Evolutionary conservation across 2,113 vertebrate species (phyloP), one percentile per base, ranked within the genome.

Genomic region (Malurus melanocephalus): DNA sequence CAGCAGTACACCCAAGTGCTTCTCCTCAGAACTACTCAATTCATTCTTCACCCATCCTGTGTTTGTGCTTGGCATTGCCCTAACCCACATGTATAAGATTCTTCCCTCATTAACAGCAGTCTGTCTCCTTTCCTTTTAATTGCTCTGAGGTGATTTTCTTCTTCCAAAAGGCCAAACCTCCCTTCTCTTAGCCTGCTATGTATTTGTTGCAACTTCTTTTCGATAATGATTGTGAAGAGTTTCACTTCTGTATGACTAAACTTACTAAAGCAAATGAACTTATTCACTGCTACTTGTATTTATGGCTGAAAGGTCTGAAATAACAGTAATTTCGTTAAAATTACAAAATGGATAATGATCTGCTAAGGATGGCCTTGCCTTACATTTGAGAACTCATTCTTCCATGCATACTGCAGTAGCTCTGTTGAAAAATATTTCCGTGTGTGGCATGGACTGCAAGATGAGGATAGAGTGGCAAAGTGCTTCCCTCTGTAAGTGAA

Each of bases 381-480:
- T 66, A 53, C 7, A 30, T 33, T 89, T 78, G 38, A 57, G 46
- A 84, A 23, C 23, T 42, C 3, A 3, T 80, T 68, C 45, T 79
- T 17, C 16, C 10, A 13, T 48, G 28, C 9, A 23, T 74, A 10
- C 38, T 78, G 4, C 57, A 20, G 21, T 84, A 61, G 13, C 18
- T 87, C 30, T 66, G 19, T 40, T 56, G 52, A 69, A 78, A 56
- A 61, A 18, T 26, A 61, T 57, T 78, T 84, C 56, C 6, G 4
- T 60, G 27, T 17, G 16, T 76, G 13, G 16, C 9, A 16, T 5
- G 27, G 19, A 46, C 27, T 0, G 0, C 23, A 52, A 8, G 43
- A 52, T 1, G 6, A 46, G 46, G 28, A 53, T 35, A 9, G 5
- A 13, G 17, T 27, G 46, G n/a, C 16, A 30, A 73, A 60, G 13